These are phyloP conservation scores for Eupsilia transversa DNA, from an alignment of 2,888 invertebrate genomes.

Conservation along the genomic window DNA sequence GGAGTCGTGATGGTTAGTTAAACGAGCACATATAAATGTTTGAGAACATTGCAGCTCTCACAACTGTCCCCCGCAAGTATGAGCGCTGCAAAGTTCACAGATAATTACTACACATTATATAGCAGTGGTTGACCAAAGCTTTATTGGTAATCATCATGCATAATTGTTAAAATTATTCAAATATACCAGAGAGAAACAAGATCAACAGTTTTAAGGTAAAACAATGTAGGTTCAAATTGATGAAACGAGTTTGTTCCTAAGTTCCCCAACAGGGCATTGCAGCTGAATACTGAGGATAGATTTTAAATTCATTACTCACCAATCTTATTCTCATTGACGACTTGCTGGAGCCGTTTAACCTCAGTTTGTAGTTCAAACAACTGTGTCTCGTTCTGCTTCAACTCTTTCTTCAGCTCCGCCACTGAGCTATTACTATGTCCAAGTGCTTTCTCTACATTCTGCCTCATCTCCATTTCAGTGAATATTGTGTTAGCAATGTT, in stretches of 20 bases:
- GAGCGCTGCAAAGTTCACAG: slow-evolving; percentile 55
- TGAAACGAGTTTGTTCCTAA: neutral
- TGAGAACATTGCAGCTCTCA: slow-evolving; percentile 55
- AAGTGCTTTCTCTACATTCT: slow-evolving; percentile 69
- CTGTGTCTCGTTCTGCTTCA: slow-evolving; percentile 72
- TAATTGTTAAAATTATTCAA: neutral
- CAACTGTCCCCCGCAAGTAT: slow-evolving; percentile 33
- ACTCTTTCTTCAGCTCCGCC: slow-evolving; percentile 66
- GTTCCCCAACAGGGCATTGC: neutral
- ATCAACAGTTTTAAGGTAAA: neutral
- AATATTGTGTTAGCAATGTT: slow-evolving; percentile 70
- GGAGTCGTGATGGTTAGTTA: slow-evolving; percentile 32
- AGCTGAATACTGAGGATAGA: neutral
- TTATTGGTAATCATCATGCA: neutral
- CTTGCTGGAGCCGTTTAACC: slow-evolving; percentile 69
- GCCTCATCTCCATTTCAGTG: slow-evolving; percentile 68
- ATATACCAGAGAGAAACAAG: neutral
- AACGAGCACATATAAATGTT: slow-evolving; percentile 57
- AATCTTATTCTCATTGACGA: slow-evolving; percentile 68
- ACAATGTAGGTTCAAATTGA: neutral
- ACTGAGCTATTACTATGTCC: slow-evolving; percentile 68
- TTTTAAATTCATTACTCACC: slow-evolving; percentile 68
- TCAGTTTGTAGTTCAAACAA: slow-evolving; percentile 70
- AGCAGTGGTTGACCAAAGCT: slow-evolving; percentile 11
- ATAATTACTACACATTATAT: slow-evolving; percentile 36